A percentile compares a stretch with the other conserved stretches of the same genome.
Conservation (phyloP, 2,888 invertebrate genomes). For the Ectropis crepuscularia region DNA sequence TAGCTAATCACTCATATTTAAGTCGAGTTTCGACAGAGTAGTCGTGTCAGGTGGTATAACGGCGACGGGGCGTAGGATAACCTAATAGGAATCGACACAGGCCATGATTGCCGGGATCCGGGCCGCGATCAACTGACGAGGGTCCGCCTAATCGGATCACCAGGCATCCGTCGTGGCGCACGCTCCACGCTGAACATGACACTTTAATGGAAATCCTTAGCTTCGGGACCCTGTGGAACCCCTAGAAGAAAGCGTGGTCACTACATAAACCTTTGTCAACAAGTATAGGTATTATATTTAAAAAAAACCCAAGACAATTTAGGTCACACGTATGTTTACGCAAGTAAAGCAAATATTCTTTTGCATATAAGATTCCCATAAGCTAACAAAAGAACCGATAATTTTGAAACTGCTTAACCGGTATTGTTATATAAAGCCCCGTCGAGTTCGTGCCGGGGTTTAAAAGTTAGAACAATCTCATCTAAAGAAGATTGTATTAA, state of each 20-base stretch:
- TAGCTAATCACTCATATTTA: constrained; percentile 2
- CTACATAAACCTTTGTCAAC: not conserved
- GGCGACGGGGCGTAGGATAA: constrained; percentile 6
- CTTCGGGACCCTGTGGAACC: not conserved
- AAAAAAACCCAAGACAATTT: no score
- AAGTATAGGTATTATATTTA: not conserved
- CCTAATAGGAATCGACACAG: constrained; percentile 47
- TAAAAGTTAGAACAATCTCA: no score
- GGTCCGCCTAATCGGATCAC: constrained; percentile 59
- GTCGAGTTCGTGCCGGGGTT: no score
- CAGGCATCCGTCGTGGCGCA: constrained; percentile 42
- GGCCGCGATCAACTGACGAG: constrained; percentile 47
- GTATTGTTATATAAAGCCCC: no score
- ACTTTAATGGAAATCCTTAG: not conserved
- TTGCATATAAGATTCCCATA: no score
- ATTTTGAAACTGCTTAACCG: no score
- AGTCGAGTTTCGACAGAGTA: not conserved
- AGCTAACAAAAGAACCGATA: no score
- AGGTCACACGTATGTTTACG: no score
- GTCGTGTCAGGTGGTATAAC: not conserved
- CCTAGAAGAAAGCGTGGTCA: not conserved
- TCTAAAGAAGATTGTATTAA: no score
- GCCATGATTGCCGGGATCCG: constrained; percentile 55
- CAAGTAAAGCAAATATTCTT: no score
- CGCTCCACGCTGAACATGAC: not conserved